Conservation (phyloP, 2,888 invertebrate genomes). For the Griposia aprilina region DNA sequence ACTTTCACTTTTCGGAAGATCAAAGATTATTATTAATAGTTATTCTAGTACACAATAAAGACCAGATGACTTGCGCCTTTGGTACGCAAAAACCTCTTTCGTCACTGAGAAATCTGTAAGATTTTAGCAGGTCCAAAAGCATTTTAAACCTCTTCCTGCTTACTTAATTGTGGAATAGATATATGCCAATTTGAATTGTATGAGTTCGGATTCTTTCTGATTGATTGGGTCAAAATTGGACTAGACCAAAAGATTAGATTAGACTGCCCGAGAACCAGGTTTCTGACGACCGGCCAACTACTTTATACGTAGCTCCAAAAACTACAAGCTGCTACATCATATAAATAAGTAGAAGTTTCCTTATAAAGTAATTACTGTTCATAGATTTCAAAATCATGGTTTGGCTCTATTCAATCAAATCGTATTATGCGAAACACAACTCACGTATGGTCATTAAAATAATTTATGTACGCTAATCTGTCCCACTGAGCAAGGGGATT, state of each 20-base stretch:
- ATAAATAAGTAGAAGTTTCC: not conserved
- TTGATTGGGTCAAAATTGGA: not conserved
- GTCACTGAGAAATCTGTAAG: not conserved
- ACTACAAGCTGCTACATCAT: not conserved
- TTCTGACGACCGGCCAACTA: not conserved
- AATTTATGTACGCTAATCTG: slow-evolving; percentile 21
- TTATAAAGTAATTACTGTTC: not conserved
- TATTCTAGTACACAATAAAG: not conserved
- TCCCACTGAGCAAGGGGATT: not conserved
- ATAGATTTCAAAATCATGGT: not conserved
- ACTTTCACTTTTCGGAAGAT: slow-evolving; percentile 14
- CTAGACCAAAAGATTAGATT: not conserved
- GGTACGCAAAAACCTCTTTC: not conserved
- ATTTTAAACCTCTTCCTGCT: too few relatives aligned
- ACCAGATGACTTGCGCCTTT: not conserved
- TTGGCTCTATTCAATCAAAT: not conserved
- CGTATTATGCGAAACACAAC: not conserved
- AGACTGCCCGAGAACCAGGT: not conserved
- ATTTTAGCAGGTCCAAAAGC: not conserved
- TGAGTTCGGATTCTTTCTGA: not conserved
- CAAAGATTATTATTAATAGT: not conserved
- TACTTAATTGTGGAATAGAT: not conserved
- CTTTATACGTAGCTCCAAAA: not conserved
- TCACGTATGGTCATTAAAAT: not conserved
- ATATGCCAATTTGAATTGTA: not conserved